Base-by-base conservation (phyloP, 23 tunicate species). In the Pegea sp. region DNA sequence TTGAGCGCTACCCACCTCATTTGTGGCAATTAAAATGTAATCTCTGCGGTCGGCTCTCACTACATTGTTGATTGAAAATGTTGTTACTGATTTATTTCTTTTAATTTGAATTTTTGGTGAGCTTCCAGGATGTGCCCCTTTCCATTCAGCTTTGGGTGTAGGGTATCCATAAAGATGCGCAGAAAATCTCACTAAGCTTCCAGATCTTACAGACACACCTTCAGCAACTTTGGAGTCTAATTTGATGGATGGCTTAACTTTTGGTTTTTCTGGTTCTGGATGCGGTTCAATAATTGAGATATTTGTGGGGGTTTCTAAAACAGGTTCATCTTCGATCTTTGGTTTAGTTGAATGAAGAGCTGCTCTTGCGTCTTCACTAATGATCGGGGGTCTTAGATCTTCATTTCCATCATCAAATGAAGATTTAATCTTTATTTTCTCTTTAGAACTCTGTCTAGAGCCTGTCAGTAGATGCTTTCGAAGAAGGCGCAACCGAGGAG, bases 141-240 rank as follows among this genome's bases (percentile, higher is more conserved):
- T 77, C 98, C 98, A 89, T n/a, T 57, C 62, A 28, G 71, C 32
- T 13, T 56, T 73, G 3, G 98, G 98, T 16, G 72, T 68, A 2
- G 98, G 98, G 24, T 70, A 63, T 34, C 98, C 98, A 19, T 76
- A 56, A 25, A 89, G 54, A 25, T 72, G 72, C 6, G 90, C 98
- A 56, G 73, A 76, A 3, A 89, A 59, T 25, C 63, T 71, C 27
- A 89, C 30, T 16, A 52, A 58, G 49, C 63, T 87, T 24, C 98
- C 98, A 24, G 98, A 84, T 57, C 31, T 53, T 22, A 77, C 53
- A n/a, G 78, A 68, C 5, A 76, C 42, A 32, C 57, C 49, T 5
- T 57, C 71, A 28, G 81, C 60, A 38, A 51, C 71, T 38, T 38
- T 38, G 46, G 46, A 11, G 46, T 38, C 16, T 11, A 38, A 38